Evolutionary conservation across 2,797 vertebrate species (phyloP), one percentile per base, ranked within the genome.

Genomic region (Premnoplex brunnescens): DNA sequence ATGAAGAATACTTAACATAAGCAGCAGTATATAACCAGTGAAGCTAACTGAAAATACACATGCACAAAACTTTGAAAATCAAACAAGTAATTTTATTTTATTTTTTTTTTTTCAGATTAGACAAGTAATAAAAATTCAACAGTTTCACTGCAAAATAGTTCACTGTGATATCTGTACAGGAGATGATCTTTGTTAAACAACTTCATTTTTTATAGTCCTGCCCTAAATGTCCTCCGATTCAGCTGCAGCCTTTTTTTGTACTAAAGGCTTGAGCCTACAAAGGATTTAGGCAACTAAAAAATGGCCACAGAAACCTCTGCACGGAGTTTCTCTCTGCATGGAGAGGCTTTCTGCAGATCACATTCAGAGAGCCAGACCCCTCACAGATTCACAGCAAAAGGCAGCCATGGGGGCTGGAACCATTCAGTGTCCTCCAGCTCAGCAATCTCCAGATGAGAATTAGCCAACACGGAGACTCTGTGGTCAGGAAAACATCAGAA

Each of bases 371-470:
- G 15, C 16, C 37, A 30, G 54, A 52, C 5, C 17, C 10, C 26
- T 27, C 30, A 9, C 5, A 49, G 48, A 59, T 88, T 43, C 39
- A 21, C 0, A 5, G 6, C 10, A 14, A 67, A 58, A 41, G 39
- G 23, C 16, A 85, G 4, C 12, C 0, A 0, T 2, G 7, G 18
- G 10, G 24, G 6, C 21, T 66, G 64, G 22, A 86, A 24, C 12
- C 43, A 19, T 22, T 26, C 46, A 2, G 6, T 11, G 28, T 10
- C 17, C 26, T 20, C 39, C 23, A 52, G 22, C 8, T 78, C 69
- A 39, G 36, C n/a, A 64, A 16, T n/a, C 51, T 37, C 12, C 8
- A 20, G 27, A 24, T 13, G 17, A 46, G 20, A 81, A 62, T 51
- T 26, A 86, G 17, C 21, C 55, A 59, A 69, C 14, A 43, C 20